A percentile compares a stretch with the other conserved stretches of the same genome.
phyloP scores from a whole-genome alignment of 2,113 vertebrate genomes.

The Pluvialis apricaria region DNA sequence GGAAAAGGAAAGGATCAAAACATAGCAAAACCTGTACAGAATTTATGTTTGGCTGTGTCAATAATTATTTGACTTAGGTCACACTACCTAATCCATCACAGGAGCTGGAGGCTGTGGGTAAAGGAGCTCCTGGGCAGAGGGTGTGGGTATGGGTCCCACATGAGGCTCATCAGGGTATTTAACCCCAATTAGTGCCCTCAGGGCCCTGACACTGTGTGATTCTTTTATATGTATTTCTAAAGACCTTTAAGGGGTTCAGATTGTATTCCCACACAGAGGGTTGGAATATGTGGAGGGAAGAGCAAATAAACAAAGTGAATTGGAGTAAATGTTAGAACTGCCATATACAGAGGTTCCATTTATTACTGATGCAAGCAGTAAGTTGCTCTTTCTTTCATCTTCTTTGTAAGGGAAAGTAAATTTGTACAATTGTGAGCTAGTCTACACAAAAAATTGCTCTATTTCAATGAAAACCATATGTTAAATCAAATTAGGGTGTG shows the following conservation, averaged over 20 bases:
- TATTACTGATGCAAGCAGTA: neutral
- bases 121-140: neutral
- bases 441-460: neutral
- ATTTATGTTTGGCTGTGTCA: neutral
- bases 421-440: neutral
- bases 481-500: neutral
- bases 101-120: neutral
- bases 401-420: neutral
- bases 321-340: neutral
- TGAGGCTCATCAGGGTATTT: neutral
- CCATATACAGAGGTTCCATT: neutral
- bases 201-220: neutral
- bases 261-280: neutral
- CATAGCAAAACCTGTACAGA: neutral
- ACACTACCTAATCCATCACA: neutral
- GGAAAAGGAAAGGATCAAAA: neutral
- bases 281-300: neutral
- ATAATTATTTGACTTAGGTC: neutral
- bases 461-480: neutral
- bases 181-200: neutral
- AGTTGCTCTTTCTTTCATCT: neutral
- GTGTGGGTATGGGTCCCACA: neutral
- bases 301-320: neutral
- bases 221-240: neutral
- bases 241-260: neutral